A percentile compares a stretch with the other conserved stretches of the same genome.
Conservation (phyloP, 2,888 invertebrate species). For the Amphimallon solstitiale region DNA sequence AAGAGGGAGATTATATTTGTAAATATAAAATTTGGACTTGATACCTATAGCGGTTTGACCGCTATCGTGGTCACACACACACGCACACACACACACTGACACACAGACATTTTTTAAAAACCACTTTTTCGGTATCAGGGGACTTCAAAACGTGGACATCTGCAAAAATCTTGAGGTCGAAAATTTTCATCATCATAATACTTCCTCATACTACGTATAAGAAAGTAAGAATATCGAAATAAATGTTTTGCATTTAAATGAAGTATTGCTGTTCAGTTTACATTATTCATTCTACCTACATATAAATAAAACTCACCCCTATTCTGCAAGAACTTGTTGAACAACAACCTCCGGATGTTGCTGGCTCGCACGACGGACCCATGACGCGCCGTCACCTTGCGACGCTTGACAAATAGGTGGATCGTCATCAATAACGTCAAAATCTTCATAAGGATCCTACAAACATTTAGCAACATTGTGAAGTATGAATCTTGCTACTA, state of each 20-base stretch:
- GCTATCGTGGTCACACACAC: too few relatives aligned
- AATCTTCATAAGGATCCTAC: conserved; percentile 3
- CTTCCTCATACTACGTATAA: too few relatives aligned
- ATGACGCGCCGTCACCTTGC: background rate
- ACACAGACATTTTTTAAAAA: too few relatives aligned
- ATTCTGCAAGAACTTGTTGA: background rate
- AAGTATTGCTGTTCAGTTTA: conserved; percentile 17
- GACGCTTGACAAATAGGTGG: background rate
- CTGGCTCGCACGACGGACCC: background rate
- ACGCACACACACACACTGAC: too few relatives aligned
- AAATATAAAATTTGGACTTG: too few relatives aligned
- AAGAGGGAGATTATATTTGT: too few relatives aligned
- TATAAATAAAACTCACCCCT: background rate
- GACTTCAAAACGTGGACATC: too few relatives aligned
- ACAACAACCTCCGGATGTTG: too few relatives aligned
- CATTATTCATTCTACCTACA: background rate
- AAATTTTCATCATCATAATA: too few relatives aligned
- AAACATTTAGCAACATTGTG: conserved; percentile 7
- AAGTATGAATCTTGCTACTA: conserved; percentile 10
- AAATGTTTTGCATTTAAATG: conserved; percentile 6
- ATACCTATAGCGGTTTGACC: too few relatives aligned
- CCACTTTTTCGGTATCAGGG: too few relatives aligned
- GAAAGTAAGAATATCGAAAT: background rate
- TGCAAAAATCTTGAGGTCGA: too few relatives aligned
- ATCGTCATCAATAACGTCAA: background rate